Evolutionary conservation across 2,888 invertebrate species (phyloP), one percentile per base, ranked within the genome.

Genomic region (Agrenia bidenticulata): DNA sequence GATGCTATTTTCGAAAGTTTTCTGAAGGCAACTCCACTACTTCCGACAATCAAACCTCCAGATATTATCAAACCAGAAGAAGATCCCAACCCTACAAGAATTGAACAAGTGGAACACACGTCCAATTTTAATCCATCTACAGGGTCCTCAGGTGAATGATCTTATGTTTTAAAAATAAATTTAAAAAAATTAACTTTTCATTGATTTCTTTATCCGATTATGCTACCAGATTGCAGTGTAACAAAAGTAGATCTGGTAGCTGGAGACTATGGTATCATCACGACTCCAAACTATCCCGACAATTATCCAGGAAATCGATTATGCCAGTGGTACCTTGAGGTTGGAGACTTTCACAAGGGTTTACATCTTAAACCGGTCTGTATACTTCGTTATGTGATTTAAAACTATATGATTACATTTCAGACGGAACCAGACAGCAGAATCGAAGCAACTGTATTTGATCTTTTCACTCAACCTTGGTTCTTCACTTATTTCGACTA

Each of bases 401-500:
- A n/a, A n/a, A n/a, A n/a, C n/a, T n/a, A n/a, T n/a, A n/a, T n/a
- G n/a, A n/a, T n/a, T n/a, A n/a, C n/a, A n/a, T n/a, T n/a, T n/a
- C 21, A 69, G 69, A 69, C 63, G 37, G 67, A 67, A 15, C 64
- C 63, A 51, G 73, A 70, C n/a, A 72, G 72, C 11, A 27, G 72
- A 54, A 72, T 76, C 23, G 70, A 73, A 67, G 70, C 69, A 0
- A 69, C 73, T 4, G 69, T 76, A 37, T 73, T 72, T 55, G 58
- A 58, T 27, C 26, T 58, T 5, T 45, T 58, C 11, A 49, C 49
- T 13, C 62, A 76, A 42, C 74, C 74, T 1, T 76, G 76, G 76
- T 74, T 76, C 56, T 74, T 76, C 58, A 75, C 74, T 1, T 76
- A 74, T 51, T 76, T 74, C 64, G 76, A 76, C 61, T 76, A 71